Percentiles rank a stretch among this genome's conserved stretches.
Conservation (phyloP, 2,888 invertebrate genomes). For the Oxyscelio sp. region DNA sequence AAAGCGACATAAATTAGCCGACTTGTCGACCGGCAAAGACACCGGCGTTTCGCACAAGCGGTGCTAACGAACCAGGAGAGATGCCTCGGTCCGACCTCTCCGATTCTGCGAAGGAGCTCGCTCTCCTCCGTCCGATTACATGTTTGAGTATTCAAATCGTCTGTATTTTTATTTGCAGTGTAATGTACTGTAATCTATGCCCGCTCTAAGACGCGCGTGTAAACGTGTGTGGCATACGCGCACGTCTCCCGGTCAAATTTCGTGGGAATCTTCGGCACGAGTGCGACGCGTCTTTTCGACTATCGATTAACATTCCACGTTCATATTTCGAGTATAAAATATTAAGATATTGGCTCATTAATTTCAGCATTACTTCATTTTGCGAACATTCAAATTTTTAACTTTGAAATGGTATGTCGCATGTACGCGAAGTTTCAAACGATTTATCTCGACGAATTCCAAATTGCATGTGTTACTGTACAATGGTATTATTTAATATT, state of each 20-base stretch:
- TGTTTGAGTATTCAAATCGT: constrained; percentile 64
- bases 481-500: too few relatives aligned
- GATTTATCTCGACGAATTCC: too few relatives aligned
- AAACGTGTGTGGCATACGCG: constrained; percentile 61
- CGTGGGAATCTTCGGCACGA: constrained; percentile 49
- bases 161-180: constrained; percentile 55
- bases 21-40: constrained; percentile 31
- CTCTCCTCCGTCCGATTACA: constrained; percentile 35
- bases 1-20: constrained; percentile 53
- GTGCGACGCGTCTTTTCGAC: constrained; percentile 38
- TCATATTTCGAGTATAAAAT: not conserved
- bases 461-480: too few relatives aligned
- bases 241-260: not conserved
- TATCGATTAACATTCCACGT: constrained; percentile 11
- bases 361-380: too few relatives aligned
- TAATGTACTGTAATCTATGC: constrained; percentile 48
- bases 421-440: too few relatives aligned
- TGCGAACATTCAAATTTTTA: too few relatives aligned
- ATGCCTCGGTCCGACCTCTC: constrained; percentile 14
- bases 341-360: not conserved
- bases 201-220: constrained; percentile 25
- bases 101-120: constrained; percentile 46
- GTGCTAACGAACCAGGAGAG: constrained; percentile 61
- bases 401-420: too few relatives aligned
- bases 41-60: constrained; percentile 64